These are phyloP conservation scores for Manduca sexta DNA, from an alignment of 1,140 invertebrate species.

Conservation along the genomic window DNA sequence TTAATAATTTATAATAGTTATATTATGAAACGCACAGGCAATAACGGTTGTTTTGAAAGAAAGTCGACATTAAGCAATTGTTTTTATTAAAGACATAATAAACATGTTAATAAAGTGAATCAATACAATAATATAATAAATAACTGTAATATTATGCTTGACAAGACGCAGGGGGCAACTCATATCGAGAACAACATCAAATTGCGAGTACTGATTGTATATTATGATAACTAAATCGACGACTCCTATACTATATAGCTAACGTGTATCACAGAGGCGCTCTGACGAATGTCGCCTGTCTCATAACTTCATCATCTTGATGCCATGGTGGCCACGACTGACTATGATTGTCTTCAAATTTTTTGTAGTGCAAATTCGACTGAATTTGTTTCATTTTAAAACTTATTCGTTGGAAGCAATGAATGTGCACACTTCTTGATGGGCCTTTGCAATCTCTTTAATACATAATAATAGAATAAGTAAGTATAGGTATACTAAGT, in stretches of 20 bases:
- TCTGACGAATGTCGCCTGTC: conserved; percentile 23
- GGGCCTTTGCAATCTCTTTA: no score
- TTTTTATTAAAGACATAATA: conserved; percentile 72
- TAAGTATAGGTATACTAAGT: no score
- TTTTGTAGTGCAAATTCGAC: no score
- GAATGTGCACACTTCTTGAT: no score
- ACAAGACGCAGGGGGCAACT: conserved; percentile 44
- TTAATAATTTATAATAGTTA: background rate
- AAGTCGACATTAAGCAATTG: conserved; percentile 53
- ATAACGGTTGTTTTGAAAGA: no score
- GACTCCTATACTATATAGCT: conserved; percentile 51
- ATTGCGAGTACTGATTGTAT: conserved; percentile 20
- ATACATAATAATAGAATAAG: no score
- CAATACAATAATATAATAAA: conserved; percentile 65
- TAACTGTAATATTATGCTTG: conserved; percentile 56
- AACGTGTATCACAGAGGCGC: conserved; percentile 63
- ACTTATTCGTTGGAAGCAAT: no score
- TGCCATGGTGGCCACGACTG: no score
- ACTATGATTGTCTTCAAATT: no score
- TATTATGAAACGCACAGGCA: no score
- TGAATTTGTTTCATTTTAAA: no score
- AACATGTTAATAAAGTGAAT: conserved; percentile 71
- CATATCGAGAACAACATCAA: conserved; percentile 34
- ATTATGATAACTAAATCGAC: conserved; percentile 38
- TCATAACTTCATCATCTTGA: no score